Percentiles rank a stretch among this genome's conserved stretches.
phyloP scores from a whole-genome alignment of 2,113 vertebrate species.

The Ciconia boyciana region DNA sequence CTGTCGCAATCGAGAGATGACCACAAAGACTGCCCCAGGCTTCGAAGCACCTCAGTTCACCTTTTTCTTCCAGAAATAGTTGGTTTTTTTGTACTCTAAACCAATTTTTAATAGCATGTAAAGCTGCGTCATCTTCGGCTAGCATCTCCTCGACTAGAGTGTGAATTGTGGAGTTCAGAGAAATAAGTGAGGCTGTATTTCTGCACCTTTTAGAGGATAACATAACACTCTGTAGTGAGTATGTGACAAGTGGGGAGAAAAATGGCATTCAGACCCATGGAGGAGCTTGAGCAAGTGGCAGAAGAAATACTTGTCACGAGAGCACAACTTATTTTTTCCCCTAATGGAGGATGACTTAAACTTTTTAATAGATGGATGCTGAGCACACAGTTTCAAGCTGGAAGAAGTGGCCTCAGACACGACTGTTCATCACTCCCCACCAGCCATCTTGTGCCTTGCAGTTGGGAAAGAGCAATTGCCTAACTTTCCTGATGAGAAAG shows the following conservation, averaged over 20 bases:
- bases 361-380: neutral
- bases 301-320: neutral
- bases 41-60: neutral
- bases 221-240: fast-evolving
- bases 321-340: neutral
- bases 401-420: neutral
- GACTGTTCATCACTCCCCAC: neutral
- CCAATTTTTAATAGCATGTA: neutral
- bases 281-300: neutral
- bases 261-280: fast-evolving
- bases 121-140: fast-evolving
- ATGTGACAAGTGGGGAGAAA: neutral
- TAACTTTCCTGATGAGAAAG: fast-evolving
- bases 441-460: neutral
- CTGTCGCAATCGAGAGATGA: neutral
- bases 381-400: neutral
- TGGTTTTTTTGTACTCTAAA: neutral
- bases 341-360: neutral
- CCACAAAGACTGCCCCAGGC: neutral
- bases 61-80: neutral
- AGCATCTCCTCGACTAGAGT: neutral
- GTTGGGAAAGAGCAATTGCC: neutral
- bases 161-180: neutral
- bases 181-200: neutral
- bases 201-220: neutral